Evolutionary conservation across 2,797 vertebrate species (phyloP), one percentile per base, ranked within the genome.

Genomic region (Chloroceryle inda): DNA sequence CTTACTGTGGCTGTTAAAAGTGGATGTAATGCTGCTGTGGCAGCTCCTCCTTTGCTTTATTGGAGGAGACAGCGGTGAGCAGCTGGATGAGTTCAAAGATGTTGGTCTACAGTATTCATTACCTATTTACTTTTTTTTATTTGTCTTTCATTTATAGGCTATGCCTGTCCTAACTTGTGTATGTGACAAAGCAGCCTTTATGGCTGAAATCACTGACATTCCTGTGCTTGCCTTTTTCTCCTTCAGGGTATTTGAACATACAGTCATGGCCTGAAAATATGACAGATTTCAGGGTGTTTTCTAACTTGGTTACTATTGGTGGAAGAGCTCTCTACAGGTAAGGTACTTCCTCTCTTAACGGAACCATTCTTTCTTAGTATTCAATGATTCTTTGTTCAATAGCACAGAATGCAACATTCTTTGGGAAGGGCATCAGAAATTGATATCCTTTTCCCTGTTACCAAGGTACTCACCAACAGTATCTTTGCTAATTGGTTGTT

Each of bases 221-320:
- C 35, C 17, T 1, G 9, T 45, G 10, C 63, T 63, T 93, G 13
- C 21, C 63, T 37, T 91, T 73, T 56, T 56, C 33, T 95, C 58
- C 53, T 87, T 44, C 96, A 99, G 99, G 99, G 63, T 99, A 98
- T 95, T 97, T 99, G 92, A 99, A 99, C 92, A 99, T 99, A 95
- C 99, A 99, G 85, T 99, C 99, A 0, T 99, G 99, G 99, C 99
- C 99, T 6, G 99, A 99, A 96, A 99, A 99, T 94, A 99, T 99
- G 99, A 99, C 99, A 1, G 99, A 99, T 96, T 98, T 99, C 96
- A 98, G 99, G 75, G 99, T 99, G 38, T 99, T 99, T 93, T 99
- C 99, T 64, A 99, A 99, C 96, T 97, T 99, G 95, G 98, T 98
- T 50, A 99, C 99, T 61, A 99, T 99, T 1, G 99, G 99, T 62